Base-by-base conservation (phyloP, 2,888 invertebrate species). In the Dicranocentrus wangi region DNA sequence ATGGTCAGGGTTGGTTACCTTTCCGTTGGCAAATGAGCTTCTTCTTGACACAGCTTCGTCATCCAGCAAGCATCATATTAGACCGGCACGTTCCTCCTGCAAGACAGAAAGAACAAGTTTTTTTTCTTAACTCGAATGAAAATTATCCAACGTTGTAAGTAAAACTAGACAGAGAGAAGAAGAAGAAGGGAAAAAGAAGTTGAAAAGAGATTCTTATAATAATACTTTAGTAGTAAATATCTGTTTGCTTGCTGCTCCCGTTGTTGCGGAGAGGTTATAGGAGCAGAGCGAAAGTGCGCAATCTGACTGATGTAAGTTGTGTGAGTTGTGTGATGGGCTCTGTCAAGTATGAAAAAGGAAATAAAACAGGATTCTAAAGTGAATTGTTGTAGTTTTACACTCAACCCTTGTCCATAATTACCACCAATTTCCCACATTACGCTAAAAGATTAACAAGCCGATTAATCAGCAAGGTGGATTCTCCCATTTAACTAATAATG, bases 1-100 rank as follows among this genome's bases (percentile, higher is more conserved):
- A 32, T 69, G 69, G 69, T 69, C 69, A 69, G 69, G 53, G 69
- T 21, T 55, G 53, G 21, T 3, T 69, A 53, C 55, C 66, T 66
- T 47, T 66, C 43, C 25, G 21, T 21, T 39, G 39, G 63, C 15
- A 23, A 13, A 7, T 47, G 47, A 10, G 19, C 21, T 68, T 23
- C 19, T 28, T 39, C 69, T 32, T 69, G 69, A 39, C 55, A 69
- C 32, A 32, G 21, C 65, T 51, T 2, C 51, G n/a, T 28, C 42
- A 65, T 65, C 61, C 8, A 55, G 25, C 51, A 51, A 51, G 28
- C n/a, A 27, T n/a, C 27, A 27, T 10, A 28, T 15, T n/a, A 7
- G 23, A 8, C 5, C 51, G 19, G 47, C 68, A 68, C 51, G 68
- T 51, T 68, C 51, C 63, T 28, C 61, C 42, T 61, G 61, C 39